Evolutionary conservation across 2,888 invertebrate species (phyloP).

Genomic region (Diaphora mendica): DNA sequence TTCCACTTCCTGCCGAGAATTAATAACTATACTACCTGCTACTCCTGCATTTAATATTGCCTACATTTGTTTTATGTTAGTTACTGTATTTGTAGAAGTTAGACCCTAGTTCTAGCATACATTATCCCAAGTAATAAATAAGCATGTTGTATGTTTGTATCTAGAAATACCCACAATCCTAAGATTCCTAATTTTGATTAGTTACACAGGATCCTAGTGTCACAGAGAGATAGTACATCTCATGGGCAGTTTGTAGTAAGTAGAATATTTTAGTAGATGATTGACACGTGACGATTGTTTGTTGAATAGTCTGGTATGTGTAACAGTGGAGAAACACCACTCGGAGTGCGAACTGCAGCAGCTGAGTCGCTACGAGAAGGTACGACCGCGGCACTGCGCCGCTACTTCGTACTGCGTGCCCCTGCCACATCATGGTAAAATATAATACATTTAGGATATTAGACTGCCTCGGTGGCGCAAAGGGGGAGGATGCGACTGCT

Average conservation of each 20-base stretch:
- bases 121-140: background rate
- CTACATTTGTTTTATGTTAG: background rate
- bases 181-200: background rate
- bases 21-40: background rate
- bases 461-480: too few species aligned
- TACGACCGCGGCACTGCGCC: slow-evolving; percentile 80
- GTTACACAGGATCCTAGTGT: slow-evolving; percentile 3
- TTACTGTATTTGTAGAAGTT: background rate
- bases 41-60: background rate
- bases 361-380: slow-evolving; percentile 81
- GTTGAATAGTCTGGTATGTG: slow-evolving; percentile 54
- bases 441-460: background rate
- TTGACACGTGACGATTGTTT: slow-evolving; percentile 33
- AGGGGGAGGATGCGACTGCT: too few species aligned
- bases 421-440: slow-evolving; percentile 90
- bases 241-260: slow-evolving; percentile 12
- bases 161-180: background rate
- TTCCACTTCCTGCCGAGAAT: background rate
- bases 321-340: slow-evolving; percentile 80
- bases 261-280: slow-evolving; percentile 17
- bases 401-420: slow-evolving; percentile 84
- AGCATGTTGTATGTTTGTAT: background rate
- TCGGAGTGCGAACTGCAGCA: slow-evolving; percentile 84
- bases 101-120: background rate
- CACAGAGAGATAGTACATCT: background rate